Evolutionary conservation across 2,113 vertebrate species (phyloP).

Genomic region (Motacilla tschutschensis): DNA sequence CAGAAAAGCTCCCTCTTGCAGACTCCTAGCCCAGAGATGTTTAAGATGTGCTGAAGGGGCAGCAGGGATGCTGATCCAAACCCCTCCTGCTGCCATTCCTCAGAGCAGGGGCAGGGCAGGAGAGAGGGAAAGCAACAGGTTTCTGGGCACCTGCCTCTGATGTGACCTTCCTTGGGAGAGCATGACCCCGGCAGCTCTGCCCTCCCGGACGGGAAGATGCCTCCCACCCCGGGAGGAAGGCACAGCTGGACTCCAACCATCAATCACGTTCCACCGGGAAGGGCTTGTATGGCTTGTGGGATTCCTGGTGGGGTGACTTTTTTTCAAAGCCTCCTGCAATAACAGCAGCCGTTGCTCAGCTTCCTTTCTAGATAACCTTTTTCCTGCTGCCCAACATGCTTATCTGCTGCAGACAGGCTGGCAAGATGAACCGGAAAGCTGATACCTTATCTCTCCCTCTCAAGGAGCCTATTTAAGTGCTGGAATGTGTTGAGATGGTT

Average conservation of each 20-base stretch:
- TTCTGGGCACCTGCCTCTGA: constrained; percentile 4
- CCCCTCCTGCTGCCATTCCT: background rate
- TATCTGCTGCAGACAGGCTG: constrained; percentile 45
- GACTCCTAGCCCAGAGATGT: background rate
- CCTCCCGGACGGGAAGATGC: background rate
- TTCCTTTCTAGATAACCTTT: constrained; percentile 63
- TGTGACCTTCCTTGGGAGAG: background rate
- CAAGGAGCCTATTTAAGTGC: background rate
- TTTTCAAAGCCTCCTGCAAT: constrained; percentile 55
- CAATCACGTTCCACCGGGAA: constrained; percentile 7
- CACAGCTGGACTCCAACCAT: constrained; percentile 27
- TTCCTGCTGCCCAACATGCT: constrained; percentile 51
- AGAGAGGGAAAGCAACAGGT: constrained; percentile 5
- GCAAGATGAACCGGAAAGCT: constrained; percentile 59
- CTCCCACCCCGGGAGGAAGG: background rate
- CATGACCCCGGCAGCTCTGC: background rate
- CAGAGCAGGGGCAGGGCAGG: background rate
- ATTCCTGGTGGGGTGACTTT: constrained; percentile 25
- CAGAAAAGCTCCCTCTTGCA: background rate
- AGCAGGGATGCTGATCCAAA: background rate
- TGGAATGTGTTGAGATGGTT: constrained; percentile 64
- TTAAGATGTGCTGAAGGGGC: background rate
- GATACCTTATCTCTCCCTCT: constrained; percentile 48
- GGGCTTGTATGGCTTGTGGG: background rate
- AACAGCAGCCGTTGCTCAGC: background rate